phyloP scores from a whole-genome alignment of 2,888 invertebrate genomes.

The Drosophila testacea region DNA sequence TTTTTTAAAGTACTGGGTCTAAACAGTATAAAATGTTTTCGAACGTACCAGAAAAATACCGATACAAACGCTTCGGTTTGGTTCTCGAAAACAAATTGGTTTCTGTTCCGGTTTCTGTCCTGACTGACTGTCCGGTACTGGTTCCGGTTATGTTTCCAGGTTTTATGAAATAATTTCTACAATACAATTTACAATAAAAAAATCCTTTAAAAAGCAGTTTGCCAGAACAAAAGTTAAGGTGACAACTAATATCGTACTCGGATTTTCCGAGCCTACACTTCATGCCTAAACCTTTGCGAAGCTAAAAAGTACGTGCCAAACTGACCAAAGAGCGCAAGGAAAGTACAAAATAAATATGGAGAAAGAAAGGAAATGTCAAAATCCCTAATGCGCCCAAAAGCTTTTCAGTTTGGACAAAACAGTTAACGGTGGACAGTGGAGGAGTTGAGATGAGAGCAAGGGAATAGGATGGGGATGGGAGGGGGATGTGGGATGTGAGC shows the following conservation, averaged over 20 bases:
- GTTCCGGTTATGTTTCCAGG: too few relatives aligned
- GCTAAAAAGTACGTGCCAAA: constrained; percentile 56
- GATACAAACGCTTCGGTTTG: too few relatives aligned
- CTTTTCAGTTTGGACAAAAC: constrained; percentile 63
- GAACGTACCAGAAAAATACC: too few relatives aligned
- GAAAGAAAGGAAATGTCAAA: constrained; percentile 63
- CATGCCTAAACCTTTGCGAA: constrained; percentile 44
- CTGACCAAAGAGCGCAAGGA: constrained; percentile 60
- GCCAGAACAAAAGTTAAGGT: constrained; percentile 19
- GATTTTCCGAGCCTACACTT: constrained; percentile 6
- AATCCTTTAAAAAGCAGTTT: neutral
- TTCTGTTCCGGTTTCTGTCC: neutral
- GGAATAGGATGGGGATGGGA: neutral
- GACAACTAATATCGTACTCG: constrained; percentile 43
- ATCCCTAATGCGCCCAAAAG: constrained; percentile 58
- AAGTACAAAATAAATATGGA: constrained; percentile 6
- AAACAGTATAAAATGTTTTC: too few relatives aligned
- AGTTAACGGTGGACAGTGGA: constrained; percentile 62
- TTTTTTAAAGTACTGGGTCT: too few relatives aligned
- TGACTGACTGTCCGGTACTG: too few relatives aligned
- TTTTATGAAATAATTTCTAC: too few relatives aligned
- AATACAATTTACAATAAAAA: too few relatives aligned
- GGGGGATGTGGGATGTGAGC: constrained; percentile 2
- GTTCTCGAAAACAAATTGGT: too few relatives aligned
- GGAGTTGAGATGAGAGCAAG: constrained; percentile 15